Conservation (phyloP, 2,113 vertebrate genomes). For the Oenanthe oenanthe region DNA sequence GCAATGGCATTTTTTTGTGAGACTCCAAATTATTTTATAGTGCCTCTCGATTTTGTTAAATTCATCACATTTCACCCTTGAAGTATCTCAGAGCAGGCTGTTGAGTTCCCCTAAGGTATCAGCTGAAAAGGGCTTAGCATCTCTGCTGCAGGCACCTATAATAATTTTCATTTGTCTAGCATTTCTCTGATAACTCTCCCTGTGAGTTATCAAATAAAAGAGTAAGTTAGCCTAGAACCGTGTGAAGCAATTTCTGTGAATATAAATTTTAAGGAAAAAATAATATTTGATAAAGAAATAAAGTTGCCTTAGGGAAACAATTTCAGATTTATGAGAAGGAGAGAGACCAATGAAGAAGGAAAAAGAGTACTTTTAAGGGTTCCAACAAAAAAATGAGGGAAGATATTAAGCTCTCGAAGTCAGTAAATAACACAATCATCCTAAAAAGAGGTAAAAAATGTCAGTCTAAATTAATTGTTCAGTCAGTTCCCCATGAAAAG, state of each 20-base stretch:
- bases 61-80: not conserved
- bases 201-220: not conserved
- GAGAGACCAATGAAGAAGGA: not conserved
- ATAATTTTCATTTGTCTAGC: conserved; percentile 11
- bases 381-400: not conserved
- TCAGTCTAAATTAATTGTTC: not conserved
- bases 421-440: not conserved
- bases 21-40: conserved; percentile 1
- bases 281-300: not conserved
- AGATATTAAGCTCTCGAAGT: not conserved
- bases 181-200: not conserved
- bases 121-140: conserved; percentile 22
- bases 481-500: not conserved
- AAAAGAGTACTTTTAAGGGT: not conserved
- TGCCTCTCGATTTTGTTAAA: not conserved
- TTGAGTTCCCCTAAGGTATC: not conserved
- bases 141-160: not conserved
- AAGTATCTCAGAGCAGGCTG: not conserved
- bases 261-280: conserved; percentile 17
- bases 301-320: not conserved
- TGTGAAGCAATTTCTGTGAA: not conserved
- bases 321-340: not conserved
- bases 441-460: not conserved
- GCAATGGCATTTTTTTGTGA: not conserved
- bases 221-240: not conserved